Evolutionary conservation across 2,113 vertebrate genomes (phyloP), one percentile per base, ranked within the genome.

Genomic region (Rynchops niger): DNA sequence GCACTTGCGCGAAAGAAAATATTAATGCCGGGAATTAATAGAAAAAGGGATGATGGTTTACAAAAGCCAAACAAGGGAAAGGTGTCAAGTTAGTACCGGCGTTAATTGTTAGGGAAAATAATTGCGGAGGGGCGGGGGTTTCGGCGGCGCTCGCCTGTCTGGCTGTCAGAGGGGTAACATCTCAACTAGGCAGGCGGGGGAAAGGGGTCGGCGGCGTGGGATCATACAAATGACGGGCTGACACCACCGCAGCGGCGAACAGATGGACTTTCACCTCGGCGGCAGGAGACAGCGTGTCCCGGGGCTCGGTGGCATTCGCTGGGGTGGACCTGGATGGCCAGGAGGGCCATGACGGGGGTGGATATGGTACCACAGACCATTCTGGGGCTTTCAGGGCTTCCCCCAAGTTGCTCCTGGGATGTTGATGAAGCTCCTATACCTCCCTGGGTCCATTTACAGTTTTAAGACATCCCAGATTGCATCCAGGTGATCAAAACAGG

Each of bases 21-120:
- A 98, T 98, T 98, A 99, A 99, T 96, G 98, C 98, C 94, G 96
- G 97, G 99, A 99, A 98, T 99, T 98, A 98, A 98, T 96, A 96
- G 97, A 94, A 72, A 93, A 98, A 97, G 95, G 98, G 91, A 83
- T 71, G 94, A 34, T 91, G 85, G 82, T 97, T 97, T 96, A 97
- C 97, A 96, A 97, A 97, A 98, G 95, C 85, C 97, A 98, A 97
- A 98, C 96, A 97, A 97, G 98, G 98, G 96, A 98, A 98, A 96
- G 97, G 98, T 98, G 98, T 98, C 98, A 98, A 98, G 97, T 98
- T 98, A 98, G 99, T 84, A 97, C 69, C 9, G 88, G 97, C 79
- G 95, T 97, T 99, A 98, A 99, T 99, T 99, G 99, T 98, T 98
- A 94, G 98, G 98, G 98, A 93, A 98, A 98, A 98, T 98, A 98